Evolutionary conservation across 1,140 invertebrate genomes (phyloP), one percentile per base, ranked within the genome.

Genomic region (Aphaenogaster floridana): DNA sequence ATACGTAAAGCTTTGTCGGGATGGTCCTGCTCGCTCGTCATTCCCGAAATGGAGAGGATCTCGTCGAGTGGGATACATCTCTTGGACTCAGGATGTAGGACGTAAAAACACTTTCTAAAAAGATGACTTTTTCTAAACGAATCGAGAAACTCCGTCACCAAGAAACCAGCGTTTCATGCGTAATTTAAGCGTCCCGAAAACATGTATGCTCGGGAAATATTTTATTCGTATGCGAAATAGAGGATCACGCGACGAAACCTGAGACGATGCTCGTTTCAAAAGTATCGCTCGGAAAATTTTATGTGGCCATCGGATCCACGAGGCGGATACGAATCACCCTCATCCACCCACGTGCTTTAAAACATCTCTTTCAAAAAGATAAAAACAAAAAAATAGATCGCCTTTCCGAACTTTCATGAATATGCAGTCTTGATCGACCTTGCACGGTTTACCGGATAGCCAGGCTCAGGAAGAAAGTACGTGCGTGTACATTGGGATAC

Each of bases 401-500:
- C 39, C 71, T 87, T 84, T 84, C 69, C 36, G 48, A 72, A 68
- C 42, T 85, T 48, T n/a, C 86, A 89, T 89, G 88, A 89, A 89
- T 89, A 89, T 89, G 87, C 88, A 89, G 77, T 69, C 72, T 71
- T 76, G 71, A 76, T 81, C 89, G 89, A 86, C 78, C 83, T 88
- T 84, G 76, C 80, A 72, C 88, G 85, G 80, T 89, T 88, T 87
- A 89, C 86, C 88, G 86, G 80, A 76, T 74, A 84, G 80, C 80
- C 69, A 45, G 69, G 69, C 80, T 90, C 88, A 85, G 64, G 78
- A 90, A 77, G 45, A 81, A 69, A 81, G 68, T 61, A 88, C 74
- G 86, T 80, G 87, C 77, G 74, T 84, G 79, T 86, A 86, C 78
- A 77, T 50, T 54, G 74, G 63, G 77, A 79, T 89, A 91, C 76